Percentiles rank a stretch among this genome's conserved stretches.
Evolutionary conservation across 2,113 vertebrate genomes (phyloP).

Genomic region (Formicarius rufipectus): DNA sequence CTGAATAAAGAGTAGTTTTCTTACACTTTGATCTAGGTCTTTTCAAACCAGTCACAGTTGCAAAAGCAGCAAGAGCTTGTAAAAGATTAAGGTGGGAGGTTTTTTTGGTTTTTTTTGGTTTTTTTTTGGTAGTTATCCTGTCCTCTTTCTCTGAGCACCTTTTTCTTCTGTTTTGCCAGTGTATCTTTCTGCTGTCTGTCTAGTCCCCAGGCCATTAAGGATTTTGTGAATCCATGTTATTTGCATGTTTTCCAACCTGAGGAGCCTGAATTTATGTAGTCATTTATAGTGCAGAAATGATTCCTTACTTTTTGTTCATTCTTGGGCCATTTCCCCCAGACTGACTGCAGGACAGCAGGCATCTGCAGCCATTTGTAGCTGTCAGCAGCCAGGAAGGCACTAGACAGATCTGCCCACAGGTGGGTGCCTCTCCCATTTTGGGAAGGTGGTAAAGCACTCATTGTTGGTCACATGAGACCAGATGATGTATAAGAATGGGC

Average conservation of each 20-base stretch:
- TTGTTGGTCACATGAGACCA: not conserved
- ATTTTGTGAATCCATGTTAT: not conserved
- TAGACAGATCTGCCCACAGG: not conserved
- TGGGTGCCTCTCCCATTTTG: accelerated
- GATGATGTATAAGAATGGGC: not conserved
- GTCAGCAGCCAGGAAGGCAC: not conserved
- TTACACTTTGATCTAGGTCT: not conserved
- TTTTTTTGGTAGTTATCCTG: not conserved
- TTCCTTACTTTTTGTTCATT: not conserved
- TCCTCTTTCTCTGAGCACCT: not conserved
- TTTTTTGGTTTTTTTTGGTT: too few species aligned
- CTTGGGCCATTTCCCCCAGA: not conserved
- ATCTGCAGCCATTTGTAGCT: not conserved
- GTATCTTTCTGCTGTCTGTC: not conserved
- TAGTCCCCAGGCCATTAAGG: not conserved
- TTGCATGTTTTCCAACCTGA: not conserved
- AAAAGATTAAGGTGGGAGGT: not conserved
- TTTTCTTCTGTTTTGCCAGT: not conserved
- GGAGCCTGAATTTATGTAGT: not conserved
- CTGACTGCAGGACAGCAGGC: not conserved
- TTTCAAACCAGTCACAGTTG: not conserved
- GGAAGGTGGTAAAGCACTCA: not conserved
- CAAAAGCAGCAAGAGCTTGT: not conserved
- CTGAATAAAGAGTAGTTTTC: not conserved
- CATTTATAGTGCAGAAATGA: not conserved